Evolutionary conservation across 2,888 invertebrate species (phyloP), one percentile per base, ranked within the genome.

Genomic region (Calameuta pallipes): DNA sequence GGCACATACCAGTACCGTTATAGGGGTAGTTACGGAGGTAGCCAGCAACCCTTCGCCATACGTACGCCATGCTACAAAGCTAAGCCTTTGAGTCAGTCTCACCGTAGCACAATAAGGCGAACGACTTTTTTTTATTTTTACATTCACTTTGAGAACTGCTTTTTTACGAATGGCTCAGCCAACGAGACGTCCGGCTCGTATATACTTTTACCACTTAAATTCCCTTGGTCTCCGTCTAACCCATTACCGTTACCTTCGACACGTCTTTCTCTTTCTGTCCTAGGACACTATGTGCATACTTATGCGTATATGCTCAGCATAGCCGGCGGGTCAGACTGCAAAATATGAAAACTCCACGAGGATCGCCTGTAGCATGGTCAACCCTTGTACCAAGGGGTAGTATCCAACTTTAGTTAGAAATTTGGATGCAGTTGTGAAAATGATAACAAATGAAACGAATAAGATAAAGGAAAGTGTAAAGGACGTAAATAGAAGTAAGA

Each of bases 21-120:
- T 71, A 31, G 71, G 71, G 85, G 86, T 88, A 88, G 89, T 89
- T 86, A 87, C 71, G 31, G 31, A 71, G 71, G 33, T 34, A 34
- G 71, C 12, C 71, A 23, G 23, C 71, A 12, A 71, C 71, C 71
- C 71, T 34, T 31, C 71, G 34, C 33, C 37, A 12, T 69, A 70
- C 56, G 36, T 37, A 76, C 80, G 76, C 79, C 82, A 35, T 82
- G 82, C 83, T 88, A 90, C 88, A 90, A 91, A 89, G 91, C 90
- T 90, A 89, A 91, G 90, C 91, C 91, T 91, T 91, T 91, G 91
- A 91, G 89, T 90, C 88, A 85, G 89, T 89, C 90, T 90, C 89
- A 88, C 89, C 87, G 87, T 84, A 86, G 86, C 87, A 91, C 90
- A 91, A 91, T 91, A 91, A 91, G 90, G 90, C 90, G 89, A 87